These are phyloP conservation scores for Periophthalmus magnuspinnatus DNA, from an alignment of 2,797 vertebrate species.

Conservation along the genomic window DNA sequence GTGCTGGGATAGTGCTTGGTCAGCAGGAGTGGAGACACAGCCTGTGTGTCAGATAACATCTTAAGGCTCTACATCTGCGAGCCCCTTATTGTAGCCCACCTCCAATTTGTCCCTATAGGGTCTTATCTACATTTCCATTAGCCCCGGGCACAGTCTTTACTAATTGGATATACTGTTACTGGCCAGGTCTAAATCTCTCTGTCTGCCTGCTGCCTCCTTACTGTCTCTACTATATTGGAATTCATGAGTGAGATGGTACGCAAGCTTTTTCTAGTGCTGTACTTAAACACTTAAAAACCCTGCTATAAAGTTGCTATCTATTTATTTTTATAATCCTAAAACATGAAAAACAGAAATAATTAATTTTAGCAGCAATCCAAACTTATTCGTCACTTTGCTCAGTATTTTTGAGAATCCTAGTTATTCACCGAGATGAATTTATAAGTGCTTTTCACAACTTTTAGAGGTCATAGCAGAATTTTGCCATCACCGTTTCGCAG, in stretches of 20 bases:
- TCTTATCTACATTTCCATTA: slow-evolving; percentile 73
- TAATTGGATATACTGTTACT: slow-evolving; percentile 57
- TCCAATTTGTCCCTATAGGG: slow-evolving; percentile 59
- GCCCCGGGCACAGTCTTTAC: slow-evolving; percentile 47
- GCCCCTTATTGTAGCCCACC: slow-evolving; percentile 54
- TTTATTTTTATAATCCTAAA: too few species aligned
- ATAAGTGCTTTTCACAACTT: too few species aligned
- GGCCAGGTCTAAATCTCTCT: slow-evolving; percentile 26
- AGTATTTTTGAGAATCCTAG: too few species aligned
- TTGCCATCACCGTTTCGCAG: too few species aligned
- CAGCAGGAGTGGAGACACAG: slow-evolving; percentile 56
- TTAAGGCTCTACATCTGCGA: slow-evolving; percentile 54
- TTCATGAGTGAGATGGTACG: slow-evolving; percentile 22
- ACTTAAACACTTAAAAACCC: background rate
- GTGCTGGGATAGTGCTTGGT: slow-evolving; percentile 49
- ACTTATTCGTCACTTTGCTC: too few species aligned
- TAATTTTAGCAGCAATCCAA: too few species aligned
- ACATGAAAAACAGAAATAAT: too few species aligned
- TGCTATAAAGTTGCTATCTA: background rate
- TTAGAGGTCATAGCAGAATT: too few species aligned
- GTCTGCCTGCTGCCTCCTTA: slow-evolving; percentile 40
- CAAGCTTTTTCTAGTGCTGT: background rate
- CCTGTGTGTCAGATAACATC: slow-evolving; percentile 61
- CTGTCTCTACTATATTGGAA: slow-evolving; percentile 28
- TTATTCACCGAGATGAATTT: too few species aligned